phyloP scores from a whole-genome alignment of 2,888 invertebrate genomes.

The Agrochola macilenta region DNA sequence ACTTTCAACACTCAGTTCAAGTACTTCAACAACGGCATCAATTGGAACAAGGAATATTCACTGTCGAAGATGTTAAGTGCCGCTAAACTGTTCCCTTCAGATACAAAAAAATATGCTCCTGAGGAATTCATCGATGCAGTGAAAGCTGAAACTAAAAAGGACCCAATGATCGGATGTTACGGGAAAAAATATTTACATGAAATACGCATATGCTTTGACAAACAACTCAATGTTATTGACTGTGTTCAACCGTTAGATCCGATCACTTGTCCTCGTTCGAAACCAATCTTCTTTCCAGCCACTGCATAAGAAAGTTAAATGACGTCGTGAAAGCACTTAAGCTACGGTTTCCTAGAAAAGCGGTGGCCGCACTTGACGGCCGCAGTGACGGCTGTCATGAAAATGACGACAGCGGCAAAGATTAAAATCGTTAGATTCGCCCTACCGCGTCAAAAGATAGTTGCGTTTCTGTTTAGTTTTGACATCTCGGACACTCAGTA shows the following conservation, averaged over 20 bases:
- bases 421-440: too few species aligned
- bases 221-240: conserved; percentile 90
- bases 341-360: too few species aligned
- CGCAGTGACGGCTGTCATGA: too few species aligned
- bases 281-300: conserved; percentile 19
- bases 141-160: conserved; percentile 87
- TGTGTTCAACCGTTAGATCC: conserved; percentile 85
- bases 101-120: not conserved
- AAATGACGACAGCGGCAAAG: too few species aligned
- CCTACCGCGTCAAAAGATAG: too few species aligned
- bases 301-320: not conserved
- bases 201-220: conserved; percentile 93
- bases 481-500: too few species aligned
- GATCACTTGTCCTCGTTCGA: not conserved
- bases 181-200: conserved; percentile 92
- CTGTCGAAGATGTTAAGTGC: conserved; percentile 90
- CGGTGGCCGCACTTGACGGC: too few species aligned
- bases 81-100: conserved; percentile 87
- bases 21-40: conserved; percentile 92
- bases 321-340: not conserved
- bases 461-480: too few species aligned
- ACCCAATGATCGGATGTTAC: conserved; percentile 91
- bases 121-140: conserved; percentile 77
- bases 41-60: conserved; percentile 90
- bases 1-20: conserved; percentile 90